Evolutionary conservation across 1,140 invertebrate genomes (phyloP), one percentile per base, ranked within the genome.

Genomic region (Frieseomelitta varia): DNA sequence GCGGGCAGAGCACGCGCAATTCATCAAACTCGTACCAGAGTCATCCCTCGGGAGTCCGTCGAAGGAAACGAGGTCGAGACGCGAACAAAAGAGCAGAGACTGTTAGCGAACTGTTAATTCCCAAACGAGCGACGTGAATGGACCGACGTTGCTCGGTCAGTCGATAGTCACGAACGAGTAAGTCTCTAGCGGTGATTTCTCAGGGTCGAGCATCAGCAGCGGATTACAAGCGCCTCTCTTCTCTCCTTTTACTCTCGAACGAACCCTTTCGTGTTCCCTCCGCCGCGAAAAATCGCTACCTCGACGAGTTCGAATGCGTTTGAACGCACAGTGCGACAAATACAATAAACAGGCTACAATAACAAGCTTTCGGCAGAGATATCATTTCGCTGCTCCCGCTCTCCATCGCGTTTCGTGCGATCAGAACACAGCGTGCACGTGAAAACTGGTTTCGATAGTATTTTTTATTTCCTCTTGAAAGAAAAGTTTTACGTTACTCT

Each of bases 261-360:
- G 55, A 67, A 53, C 56, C 79, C 82, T 85, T 85, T 79, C 81
- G 65, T 80, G 73, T 56, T 72, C 77, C n/a, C 71, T 73, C 24
- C 34, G 72, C 67, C 78, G 81, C 84, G 78, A 88, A 79, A 77
- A 72, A 88, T 87, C 83, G 77, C 56, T 19, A 78, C 67, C 74
- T 85, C 87, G 77, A 77, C 82, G 58, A 56, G 56, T 71, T 73
- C 21, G 69, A 83, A 61, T 55, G 74, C 69, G n/a, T 39, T 53
- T 71, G 68, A 4, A 15, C n/a, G 74, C 72, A 21, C 75, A n/a
- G 71, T 2, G 67, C 81, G 75, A 71, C 74, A 53, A 81, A 78
- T 69, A 83, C 75, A 78, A 78, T 56, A 19, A 58, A 61, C n/a
- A 15, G 53, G 17, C 55, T 6, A 76, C 61, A 47, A 74, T 76